Evolutionary conservation across 1,140 invertebrate genomes (phyloP).

Genomic region (Copidosoma floridanum): DNA sequence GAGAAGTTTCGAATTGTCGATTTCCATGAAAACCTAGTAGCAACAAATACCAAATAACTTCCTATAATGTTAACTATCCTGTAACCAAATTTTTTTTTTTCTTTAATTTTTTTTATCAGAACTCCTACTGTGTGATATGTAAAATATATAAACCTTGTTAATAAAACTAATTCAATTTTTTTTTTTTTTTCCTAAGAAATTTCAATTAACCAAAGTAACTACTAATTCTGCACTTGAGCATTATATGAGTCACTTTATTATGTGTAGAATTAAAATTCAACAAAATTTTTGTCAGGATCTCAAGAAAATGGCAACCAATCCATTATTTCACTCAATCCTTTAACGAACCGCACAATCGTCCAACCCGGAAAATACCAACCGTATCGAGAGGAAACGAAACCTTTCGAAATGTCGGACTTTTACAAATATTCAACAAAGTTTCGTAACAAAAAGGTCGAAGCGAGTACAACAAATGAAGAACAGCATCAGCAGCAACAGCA

Average conservation of each 20-base stretch:
- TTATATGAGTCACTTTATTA: no score
- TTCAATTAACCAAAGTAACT: background rate
- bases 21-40: no score
- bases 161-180: no score
- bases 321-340: conserved; percentile 65
- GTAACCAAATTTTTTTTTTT: background rate
- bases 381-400: conserved; percentile 90
- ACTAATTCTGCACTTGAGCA: background rate
- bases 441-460: conserved; percentile 64
- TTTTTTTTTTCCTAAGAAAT: no score
- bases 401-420: conserved; percentile 95
- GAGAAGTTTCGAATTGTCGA: no score
- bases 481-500: conserved; percentile 5
- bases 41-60: background rate
- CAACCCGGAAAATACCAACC: conserved; percentile 86
- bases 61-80: background rate
- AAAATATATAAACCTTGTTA: no score
- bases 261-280: no score
- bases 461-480: conserved; percentile 20
- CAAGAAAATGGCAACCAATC: conserved; percentile 45
- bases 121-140: no score
- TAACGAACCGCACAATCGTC: conserved; percentile 79
- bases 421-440: conserved; percentile 96
- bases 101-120: no score
- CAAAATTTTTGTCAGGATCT: conserved; percentile 19